Base-by-base conservation (phyloP, 2,797 vertebrate species). In the Periparus ater region DNA sequence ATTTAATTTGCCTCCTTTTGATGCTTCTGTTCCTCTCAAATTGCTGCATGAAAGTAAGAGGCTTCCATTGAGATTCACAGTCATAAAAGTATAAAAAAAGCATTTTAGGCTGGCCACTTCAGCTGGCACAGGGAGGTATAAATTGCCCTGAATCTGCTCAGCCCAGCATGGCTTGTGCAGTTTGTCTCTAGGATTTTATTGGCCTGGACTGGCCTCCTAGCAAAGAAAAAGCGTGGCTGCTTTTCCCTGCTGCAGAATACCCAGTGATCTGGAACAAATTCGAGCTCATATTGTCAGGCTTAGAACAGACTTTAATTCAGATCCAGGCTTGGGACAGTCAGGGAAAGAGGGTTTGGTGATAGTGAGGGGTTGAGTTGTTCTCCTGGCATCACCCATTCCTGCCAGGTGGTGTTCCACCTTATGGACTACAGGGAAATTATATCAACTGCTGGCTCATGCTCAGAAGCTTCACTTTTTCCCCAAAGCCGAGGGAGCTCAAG, bases 1-100 rank as follows among this genome's bases (percentile, higher is more conserved):
- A 60, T 95, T 96, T 96, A 95, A 93, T 96, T 96, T 42, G 17
- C 85, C 78, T 91, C 77, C 70, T 90, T 94, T 92, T 87, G 95
- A 94, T 82, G 95, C 85, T 93, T 88, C 89, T 53, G 87, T 96
- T 90, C 81, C 26, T 88, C 95, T 91, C 72, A 91, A 91, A 96
- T 88, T 91, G 91, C 89, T 78, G 85, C 67, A 53, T 76, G 83
- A 91, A 96, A 96, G 96, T 57, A 89, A 95, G 88, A 92, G 88
- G 76, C 66, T 95, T 95, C 93, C 29, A 5, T 91, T 92, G 94
- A 91, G 93, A 96, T 54, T 89, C 53, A 16, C 83, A 93, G 75
- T 51, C 54, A 12, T 85, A 78, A 83, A 93, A 92, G 88, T 85
- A 62, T 63, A 85, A 85, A 40, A 38, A 40, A 40, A 94, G 83